Conservation (phyloP, 2,113 vertebrate genomes). For the Rallus limicola region DNA sequence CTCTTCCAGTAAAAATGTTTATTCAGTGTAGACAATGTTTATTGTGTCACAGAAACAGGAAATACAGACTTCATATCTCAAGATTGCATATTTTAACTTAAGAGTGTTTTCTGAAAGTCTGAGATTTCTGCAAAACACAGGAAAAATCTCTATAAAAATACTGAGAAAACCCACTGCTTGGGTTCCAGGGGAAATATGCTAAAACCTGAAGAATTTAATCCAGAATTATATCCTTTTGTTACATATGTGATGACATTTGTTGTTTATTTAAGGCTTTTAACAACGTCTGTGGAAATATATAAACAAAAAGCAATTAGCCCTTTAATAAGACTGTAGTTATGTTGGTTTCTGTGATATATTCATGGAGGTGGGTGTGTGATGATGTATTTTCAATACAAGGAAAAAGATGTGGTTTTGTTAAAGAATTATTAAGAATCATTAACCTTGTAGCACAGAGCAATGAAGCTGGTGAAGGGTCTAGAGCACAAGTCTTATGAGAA, state of each 20-base stretch:
- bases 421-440: neutral
- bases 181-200: neutral
- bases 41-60: constrained; percentile 53
- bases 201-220: neutral
- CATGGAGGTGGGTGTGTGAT: neutral
- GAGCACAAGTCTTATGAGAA: too few species aligned
- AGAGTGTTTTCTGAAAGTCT: constrained; percentile 21
- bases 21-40: constrained; percentile 46
- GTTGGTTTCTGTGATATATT: neutral
- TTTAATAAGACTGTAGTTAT: neutral
- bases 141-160: neutral
- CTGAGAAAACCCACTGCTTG: neutral
- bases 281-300: neutral
- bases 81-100: constrained; percentile 18
- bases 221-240: neutral
- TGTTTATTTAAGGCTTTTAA: neutral
- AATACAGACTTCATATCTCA: constrained; percentile 36
- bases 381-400: neutral
- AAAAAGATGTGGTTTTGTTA: neutral
- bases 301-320: neutral
- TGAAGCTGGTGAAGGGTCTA: too few species aligned
- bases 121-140: neutral
- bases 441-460: neutral
- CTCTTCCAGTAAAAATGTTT: constrained; percentile 58
- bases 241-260: neutral